Evolutionary conservation across 2,113 vertebrate species (phyloP).

Genomic region (Cryptoleucopteryx plumbea): DNA sequence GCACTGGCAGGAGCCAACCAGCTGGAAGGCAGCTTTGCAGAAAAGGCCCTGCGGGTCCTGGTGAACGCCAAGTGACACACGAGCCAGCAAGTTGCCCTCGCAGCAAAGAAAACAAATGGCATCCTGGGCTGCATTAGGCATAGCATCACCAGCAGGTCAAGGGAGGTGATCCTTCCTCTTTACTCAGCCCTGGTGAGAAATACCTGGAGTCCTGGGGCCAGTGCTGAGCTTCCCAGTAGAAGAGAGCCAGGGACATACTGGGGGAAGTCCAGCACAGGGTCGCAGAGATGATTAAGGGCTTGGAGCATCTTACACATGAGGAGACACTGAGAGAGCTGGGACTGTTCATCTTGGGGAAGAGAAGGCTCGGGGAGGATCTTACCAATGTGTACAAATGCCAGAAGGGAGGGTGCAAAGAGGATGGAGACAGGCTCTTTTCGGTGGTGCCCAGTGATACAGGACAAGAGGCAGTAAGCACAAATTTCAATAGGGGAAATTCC

Average conservation of each 20-base stretch:
- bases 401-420: background rate
- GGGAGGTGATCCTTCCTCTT: background rate
- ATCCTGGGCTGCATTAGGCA: background rate
- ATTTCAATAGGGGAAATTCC: background rate
- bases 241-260: background rate
- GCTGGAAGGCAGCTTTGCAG: background rate
- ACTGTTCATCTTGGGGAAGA: background rate
- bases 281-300: background rate
- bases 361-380: background rate
- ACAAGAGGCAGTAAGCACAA: background rate
- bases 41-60: background rate
- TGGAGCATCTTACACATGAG: background rate
- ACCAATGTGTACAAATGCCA: background rate
- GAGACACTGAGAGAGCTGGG: background rate
- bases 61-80: background rate
- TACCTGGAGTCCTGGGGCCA: background rate
- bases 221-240: background rate
- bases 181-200: background rate
- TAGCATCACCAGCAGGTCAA: background rate
- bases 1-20: background rate
- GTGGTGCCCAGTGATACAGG: background rate
- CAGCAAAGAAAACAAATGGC: background rate
- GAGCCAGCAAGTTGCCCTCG: background rate
- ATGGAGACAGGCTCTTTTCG: background rate
- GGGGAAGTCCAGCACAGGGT: background rate